phyloP scores from a whole-genome alignment of 2,888 invertebrate genomes.

The Mechanitis mazaeus region DNA sequence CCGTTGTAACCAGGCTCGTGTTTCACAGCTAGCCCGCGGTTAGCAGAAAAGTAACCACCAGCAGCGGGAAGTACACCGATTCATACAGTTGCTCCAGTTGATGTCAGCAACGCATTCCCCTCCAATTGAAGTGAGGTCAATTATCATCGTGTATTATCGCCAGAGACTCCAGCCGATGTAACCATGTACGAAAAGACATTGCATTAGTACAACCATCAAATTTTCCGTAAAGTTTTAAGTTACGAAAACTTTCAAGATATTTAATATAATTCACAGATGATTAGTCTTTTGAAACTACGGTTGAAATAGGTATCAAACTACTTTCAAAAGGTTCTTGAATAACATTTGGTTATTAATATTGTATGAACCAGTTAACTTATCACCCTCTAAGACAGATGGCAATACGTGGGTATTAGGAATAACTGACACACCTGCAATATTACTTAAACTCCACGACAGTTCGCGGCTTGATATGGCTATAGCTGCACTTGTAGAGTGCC shows the following conservation, averaged over 20 bases:
- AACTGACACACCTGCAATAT: background rate
- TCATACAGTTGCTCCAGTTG: slow-evolving; percentile 19
- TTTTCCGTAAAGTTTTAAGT: slow-evolving; percentile 13
- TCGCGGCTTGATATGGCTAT: background rate
- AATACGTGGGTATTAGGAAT: background rate
- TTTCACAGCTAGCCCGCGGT: slow-evolving; percentile 10
- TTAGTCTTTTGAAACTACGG: background rate
- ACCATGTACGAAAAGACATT: slow-evolving; percentile 13
- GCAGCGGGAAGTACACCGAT: background rate
- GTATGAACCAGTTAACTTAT: background rate
- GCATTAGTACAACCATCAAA: slow-evolving; percentile 14
- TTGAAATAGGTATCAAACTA: background rate
- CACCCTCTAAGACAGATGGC: background rate
- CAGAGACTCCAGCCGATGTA: slow-evolving; percentile 19
- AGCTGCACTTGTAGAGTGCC: background rate
- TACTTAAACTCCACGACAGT: background rate
- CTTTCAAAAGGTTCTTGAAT: background rate
- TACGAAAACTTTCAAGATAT: background rate
- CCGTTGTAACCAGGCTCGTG: slow-evolving; percentile 9
- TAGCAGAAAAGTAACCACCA: slow-evolving; percentile 12
- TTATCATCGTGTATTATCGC: slow-evolving; percentile 18
- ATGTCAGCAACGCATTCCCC: slow-evolving; percentile 16
- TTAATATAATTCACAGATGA: background rate
- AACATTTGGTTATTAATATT: background rate
- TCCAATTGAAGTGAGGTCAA: slow-evolving; percentile 13